A percentile compares a stretch with the other conserved stretches of the same genome.
phyloP scores from a whole-genome alignment of 2,113 vertebrate species.

The Oreamnos americanus region DNA sequence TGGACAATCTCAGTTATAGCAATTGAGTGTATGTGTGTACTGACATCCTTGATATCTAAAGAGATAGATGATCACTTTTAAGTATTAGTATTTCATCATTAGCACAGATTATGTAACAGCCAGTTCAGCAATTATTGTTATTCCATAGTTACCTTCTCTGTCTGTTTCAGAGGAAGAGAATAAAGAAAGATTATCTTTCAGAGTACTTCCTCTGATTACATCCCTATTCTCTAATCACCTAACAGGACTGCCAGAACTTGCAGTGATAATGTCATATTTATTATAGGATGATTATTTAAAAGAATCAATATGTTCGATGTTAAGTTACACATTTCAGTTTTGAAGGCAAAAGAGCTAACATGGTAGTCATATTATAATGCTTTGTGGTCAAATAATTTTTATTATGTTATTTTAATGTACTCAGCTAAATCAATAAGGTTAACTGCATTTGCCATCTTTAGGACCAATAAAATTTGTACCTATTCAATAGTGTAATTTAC shows the following conservation, averaged over 20 bases:
- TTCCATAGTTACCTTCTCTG: conserved; percentile 73
- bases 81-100: conserved; percentile 31
- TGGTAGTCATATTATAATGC: conserved; percentile 79
- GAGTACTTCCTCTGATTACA: conserved; percentile 86
- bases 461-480: conserved; percentile 80
- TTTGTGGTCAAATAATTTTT: conserved; percentile 86
- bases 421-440: conserved; percentile 84
- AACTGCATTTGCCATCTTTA: conserved; percentile 78
- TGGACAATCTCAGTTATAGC: not conserved
- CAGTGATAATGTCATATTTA: conserved; percentile 88
- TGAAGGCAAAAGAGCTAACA: conserved; percentile 82
- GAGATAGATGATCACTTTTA: conserved; percentile 48
- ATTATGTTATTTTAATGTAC: conserved; percentile 82
- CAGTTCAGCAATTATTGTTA: conserved; percentile 77
- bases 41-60: conserved; percentile 59
- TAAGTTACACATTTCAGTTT: conserved; percentile 81
- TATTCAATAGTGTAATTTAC: conserved; percentile 73
- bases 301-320: conserved; percentile 83
- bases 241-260: conserved; percentile 80
- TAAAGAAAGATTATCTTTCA: conserved; percentile 86
- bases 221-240: conserved; percentile 84
- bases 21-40: conserved; percentile 38
- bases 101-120: conserved; percentile 79
- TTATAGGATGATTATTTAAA: conserved; percentile 83
- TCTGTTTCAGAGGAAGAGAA: conserved; percentile 81